Evolutionary conservation across 2,888 invertebrate genomes (phyloP).

Genomic region (Latrodectus elegans): DNA sequence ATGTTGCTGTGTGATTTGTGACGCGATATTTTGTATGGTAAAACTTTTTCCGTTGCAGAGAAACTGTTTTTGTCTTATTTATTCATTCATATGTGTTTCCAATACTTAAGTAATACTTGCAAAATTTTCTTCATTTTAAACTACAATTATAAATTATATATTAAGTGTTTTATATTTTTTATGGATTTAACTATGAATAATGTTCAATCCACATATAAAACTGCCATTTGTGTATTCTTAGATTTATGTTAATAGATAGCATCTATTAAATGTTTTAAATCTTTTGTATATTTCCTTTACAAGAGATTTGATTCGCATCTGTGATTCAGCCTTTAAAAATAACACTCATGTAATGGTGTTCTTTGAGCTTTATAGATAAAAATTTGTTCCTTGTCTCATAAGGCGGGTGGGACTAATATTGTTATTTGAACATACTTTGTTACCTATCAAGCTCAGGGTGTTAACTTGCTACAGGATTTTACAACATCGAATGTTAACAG

Average conservation of each 20-base stretch:
- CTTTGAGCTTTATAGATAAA: conserved; percentile 65
- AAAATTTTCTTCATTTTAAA: too few species aligned
- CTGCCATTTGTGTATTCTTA: conserved; percentile 12
- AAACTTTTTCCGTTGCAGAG: too few species aligned
- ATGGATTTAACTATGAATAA: not conserved
- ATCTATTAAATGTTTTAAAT: not conserved
- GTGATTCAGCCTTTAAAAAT: not conserved
- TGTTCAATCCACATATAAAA: conserved; percentile 8
- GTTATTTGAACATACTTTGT: conserved; percentile 61
- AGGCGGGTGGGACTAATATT: conserved; percentile 36
- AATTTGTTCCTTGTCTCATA: conserved; percentile 49
- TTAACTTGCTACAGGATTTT: conserved; percentile 63
- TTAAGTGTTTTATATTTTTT: not conserved
- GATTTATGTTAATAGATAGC: not conserved
- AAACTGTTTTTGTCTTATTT: too few species aligned
- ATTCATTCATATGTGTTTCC: too few species aligned
- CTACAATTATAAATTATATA: too few species aligned
- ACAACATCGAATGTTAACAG: conserved; percentile 55
- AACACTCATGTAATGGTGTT: conserved; percentile 16
- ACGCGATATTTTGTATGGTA: too few species aligned
- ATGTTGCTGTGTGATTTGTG: too few species aligned
- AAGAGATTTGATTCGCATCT: not conserved
- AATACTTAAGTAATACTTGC: too few species aligned
- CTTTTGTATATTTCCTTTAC: conserved; percentile 1
- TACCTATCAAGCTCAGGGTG: conserved; percentile 64